Evolutionary conservation across 2,113 vertebrate genomes (phyloP).

Genomic region (Tenebrosternarchus preto): DNA sequence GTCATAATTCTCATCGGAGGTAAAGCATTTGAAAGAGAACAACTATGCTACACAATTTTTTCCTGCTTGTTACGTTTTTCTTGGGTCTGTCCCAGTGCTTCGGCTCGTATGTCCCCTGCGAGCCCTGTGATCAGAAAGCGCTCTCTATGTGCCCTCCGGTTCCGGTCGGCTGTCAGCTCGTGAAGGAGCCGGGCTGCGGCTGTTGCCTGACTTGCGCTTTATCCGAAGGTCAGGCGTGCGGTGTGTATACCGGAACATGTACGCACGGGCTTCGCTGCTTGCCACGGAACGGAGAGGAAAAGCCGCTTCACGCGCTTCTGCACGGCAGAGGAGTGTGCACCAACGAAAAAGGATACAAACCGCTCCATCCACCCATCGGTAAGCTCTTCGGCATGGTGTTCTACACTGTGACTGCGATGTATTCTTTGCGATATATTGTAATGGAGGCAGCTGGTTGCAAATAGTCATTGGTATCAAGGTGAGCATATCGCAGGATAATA

Average conservation of each 20-base stretch:
- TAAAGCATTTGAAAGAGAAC: too few relatives aligned
- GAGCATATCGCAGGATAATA: too few relatives aligned
- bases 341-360: constrained; percentile 93
- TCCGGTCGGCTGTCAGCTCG: constrained; percentile 91
- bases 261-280: constrained; percentile 90
- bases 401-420: neutral
- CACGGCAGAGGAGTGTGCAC: constrained; percentile 93
- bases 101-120: constrained; percentile 94
- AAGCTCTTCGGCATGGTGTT: constrained; percentile 67
- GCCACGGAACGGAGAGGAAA: constrained; percentile 93
- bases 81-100: constrained; percentile 71
- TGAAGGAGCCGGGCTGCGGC: constrained; percentile 97
- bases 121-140: constrained; percentile 94
- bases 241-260: constrained; percentile 96
- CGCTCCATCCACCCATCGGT: constrained; percentile 81
- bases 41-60: constrained; percentile 55
- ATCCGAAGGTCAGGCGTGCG: constrained; percentile 91
- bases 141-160: constrained; percentile 90
- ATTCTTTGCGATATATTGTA: too few relatives aligned
- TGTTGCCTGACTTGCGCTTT: constrained; percentile 97
- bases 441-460: too few relatives aligned
- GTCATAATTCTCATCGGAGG: constrained; percentile 24
- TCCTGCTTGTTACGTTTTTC: constrained; percentile 55
- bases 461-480: too few relatives aligned
- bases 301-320: constrained; percentile 94